Percentiles rank a stretch among this genome's conserved stretches.
phyloP scores from a whole-genome alignment of 2,797 vertebrate genomes.

The Thamnophis elegans region DNA sequence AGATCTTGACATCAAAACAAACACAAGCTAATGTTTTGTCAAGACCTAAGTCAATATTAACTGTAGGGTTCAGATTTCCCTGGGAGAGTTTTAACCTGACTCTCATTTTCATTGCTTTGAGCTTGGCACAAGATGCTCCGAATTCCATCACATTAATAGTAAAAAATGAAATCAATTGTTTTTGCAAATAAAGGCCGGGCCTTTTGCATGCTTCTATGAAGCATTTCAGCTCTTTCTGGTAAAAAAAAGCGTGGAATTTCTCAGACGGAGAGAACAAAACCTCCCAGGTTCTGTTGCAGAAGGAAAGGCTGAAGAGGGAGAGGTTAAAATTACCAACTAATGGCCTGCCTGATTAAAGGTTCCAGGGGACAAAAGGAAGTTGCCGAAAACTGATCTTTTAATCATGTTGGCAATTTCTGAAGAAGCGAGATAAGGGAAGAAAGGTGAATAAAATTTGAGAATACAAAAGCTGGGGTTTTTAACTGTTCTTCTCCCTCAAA shows the following conservation, averaged over 20 bases:
- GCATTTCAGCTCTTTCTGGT: background rate
- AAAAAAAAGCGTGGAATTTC: background rate
- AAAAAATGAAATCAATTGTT: background rate
- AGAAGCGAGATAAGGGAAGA: background rate
- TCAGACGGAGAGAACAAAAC: background rate
- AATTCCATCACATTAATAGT: background rate
- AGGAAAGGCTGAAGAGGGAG: background rate
- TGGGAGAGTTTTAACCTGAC: background rate
- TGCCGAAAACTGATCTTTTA: constrained; percentile 11
- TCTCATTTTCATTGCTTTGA: background rate
- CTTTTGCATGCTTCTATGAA: background rate
- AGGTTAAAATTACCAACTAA: constrained; percentile 4
- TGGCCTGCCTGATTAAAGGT: background rate
- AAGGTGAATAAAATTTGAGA: background rate
- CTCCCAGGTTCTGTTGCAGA: background rate
- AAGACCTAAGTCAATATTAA: constrained; percentile 22
- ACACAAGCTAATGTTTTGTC: background rate
- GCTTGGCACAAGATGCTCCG: background rate
- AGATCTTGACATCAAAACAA: constrained; percentile 15
- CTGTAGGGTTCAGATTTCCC: background rate
- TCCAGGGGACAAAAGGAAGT: background rate
- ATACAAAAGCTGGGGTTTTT: background rate
- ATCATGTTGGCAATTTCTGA: background rate
- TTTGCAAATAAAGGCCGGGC: background rate
- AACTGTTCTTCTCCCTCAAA: background rate